Evolutionary conservation across 2,113 vertebrate species (phyloP).

Genomic region (Cyanoramphus novaezelandiae): DNA sequence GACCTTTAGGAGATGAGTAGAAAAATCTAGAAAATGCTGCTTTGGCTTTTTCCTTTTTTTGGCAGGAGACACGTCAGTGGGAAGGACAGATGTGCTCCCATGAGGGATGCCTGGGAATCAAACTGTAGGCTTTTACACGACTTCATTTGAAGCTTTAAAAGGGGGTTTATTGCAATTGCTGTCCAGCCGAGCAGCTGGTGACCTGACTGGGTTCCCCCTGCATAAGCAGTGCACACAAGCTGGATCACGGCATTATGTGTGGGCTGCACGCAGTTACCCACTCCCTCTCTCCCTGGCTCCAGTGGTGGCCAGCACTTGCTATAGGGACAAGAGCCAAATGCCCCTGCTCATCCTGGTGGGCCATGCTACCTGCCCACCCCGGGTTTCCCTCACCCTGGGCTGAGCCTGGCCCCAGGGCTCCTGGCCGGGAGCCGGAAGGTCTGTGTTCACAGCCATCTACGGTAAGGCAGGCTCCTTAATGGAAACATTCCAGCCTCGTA

Average conservation of each 20-base stretch:
- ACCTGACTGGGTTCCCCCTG: not conserved
- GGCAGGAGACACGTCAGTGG: not conserved
- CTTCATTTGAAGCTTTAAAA: not conserved
- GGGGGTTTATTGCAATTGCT: not conserved
- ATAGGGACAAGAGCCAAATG: not conserved
- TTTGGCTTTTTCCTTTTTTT: not conserved
- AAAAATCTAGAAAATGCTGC: not conserved
- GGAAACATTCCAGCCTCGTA: constrained; percentile 69
- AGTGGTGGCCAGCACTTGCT: fast-evolving
- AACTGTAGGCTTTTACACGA: not conserved
- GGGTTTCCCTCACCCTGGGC: not conserved
- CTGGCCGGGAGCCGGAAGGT: not conserved
- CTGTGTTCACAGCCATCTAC: constrained; percentile 72
- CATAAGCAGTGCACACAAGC: too few species aligned
- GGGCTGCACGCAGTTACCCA: not conserved
- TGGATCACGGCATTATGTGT: fast-evolving
- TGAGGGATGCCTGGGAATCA: not conserved
- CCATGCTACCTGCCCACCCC: fast-evolving
- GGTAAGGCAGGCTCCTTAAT: constrained; percentile 56
- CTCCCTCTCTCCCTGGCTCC: not conserved
- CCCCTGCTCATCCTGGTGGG: not conserved
- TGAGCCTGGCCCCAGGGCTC: not conserved
- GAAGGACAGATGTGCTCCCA: not conserved
- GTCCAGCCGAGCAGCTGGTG: not conserved
- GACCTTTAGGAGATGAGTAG: not conserved